Evolutionary conservation across 2,888 invertebrate genomes (phyloP), one percentile per base, ranked within the genome.

Genomic region (Ditula angustiorana): DNA sequence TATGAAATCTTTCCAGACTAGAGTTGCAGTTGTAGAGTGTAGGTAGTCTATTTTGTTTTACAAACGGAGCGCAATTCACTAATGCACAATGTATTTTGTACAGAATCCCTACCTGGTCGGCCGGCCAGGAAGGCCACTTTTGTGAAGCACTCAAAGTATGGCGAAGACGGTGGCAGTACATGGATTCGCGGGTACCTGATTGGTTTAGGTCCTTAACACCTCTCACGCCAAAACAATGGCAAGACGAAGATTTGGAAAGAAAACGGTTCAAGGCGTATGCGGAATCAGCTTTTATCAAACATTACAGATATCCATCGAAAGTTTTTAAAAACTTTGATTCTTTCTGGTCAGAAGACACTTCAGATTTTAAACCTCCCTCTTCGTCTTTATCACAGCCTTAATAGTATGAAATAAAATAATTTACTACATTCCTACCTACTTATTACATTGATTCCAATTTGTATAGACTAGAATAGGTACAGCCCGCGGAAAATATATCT

Each of bases 251-350:
- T 0, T 21, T 30, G 5, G 50, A 50, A 19, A 28, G 30, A 0
- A 30, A 19, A 21, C 28, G 50, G 21, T 50, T 30, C 19, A 50
- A 50, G 5, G 19, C 21, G 7, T 30, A 30, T 21, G 28, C 50
- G 5, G 50, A 50, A 19, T 11, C 50, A 2, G 50, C 50, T 19
- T 50, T 50, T 50, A 30, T 19, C 19, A 50, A 50, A 21, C 50
- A 50, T 19, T 50, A 50, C 50, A 50, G 50, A 30, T 50, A 11
- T 50, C 50, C 50, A 21, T 2, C 19, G 11, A 50, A 50, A 30
- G 1, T 2, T 7, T 50, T 30, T n/a, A 50, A 2, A 1, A 21
- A 50, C 30, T 50, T 30, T 13, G 30, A 19, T 13, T 50, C 50
- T 5, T 50, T 21, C 19, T 0, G 2, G 5, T 30, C 50, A 2